phyloP scores from a whole-genome alignment of 2,888 invertebrate genomes.

The Anagyrus pseudococci region DNA sequence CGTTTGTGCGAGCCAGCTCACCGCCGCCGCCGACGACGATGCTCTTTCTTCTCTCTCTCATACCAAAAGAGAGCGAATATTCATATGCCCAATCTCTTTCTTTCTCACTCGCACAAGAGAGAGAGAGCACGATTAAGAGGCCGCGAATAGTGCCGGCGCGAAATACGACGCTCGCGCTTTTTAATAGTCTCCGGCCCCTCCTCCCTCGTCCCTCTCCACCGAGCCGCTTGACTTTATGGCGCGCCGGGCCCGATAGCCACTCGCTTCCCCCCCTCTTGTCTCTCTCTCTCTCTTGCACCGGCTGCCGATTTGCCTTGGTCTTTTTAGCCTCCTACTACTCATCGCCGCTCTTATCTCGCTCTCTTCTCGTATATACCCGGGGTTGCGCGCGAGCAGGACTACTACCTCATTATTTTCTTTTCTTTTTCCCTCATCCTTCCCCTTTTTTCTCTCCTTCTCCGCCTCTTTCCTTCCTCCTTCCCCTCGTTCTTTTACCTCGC shows the following conservation, averaged over 20 bases:
- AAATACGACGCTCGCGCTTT: conserved; percentile 29
- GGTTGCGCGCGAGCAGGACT: no score
- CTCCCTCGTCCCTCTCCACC: not conserved
- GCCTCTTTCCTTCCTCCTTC: no score
- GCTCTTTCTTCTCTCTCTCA: no score
- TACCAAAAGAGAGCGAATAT: conserved; percentile 18
- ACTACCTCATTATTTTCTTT: no score
- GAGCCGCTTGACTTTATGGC: not conserved
- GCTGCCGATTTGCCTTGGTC: not conserved
- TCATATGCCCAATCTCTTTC: conserved; percentile 31
- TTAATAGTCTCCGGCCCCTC: not conserved
- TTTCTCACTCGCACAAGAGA: not conserved
- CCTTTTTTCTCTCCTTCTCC: no score
- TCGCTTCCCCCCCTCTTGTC: not conserved
- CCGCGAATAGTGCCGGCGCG: conserved; percentile 30
- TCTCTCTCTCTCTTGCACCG: not conserved
- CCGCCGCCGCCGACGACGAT: conserved; percentile 3
- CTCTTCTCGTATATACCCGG: no score
- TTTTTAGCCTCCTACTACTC: not conserved
- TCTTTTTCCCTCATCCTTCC: no score
- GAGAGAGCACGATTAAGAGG: conserved; percentile 27
- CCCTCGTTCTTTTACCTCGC: no score
- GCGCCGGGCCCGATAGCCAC: not conserved
- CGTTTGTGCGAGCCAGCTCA: conserved; percentile 26
- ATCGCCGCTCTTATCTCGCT: no score